Conservation (phyloP, 2,113 vertebrate genomes). For the Oreocharis arfaki region DNA sequence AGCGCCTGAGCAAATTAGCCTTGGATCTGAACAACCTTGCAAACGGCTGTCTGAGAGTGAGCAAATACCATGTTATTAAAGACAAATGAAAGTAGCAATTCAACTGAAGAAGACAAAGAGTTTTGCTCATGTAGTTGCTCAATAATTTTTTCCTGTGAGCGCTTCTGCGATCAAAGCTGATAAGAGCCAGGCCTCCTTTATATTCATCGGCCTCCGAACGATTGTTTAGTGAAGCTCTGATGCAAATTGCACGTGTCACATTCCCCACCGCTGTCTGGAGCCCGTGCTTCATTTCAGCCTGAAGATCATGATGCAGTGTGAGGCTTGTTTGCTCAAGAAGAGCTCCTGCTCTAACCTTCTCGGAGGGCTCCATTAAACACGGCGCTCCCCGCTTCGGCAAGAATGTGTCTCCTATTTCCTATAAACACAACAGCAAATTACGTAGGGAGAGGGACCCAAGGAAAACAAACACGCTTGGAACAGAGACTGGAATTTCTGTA, state of each 20-base stretch:
- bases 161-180: background rate
- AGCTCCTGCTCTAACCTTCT: background rate
- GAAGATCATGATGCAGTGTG: background rate
- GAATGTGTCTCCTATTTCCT: constrained; percentile 39
- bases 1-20: constrained; percentile 56
- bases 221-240: constrained; percentile 45
- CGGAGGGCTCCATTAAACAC: background rate
- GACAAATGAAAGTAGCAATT: constrained; percentile 59
- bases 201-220: background rate
- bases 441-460: background rate
- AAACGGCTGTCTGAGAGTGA: constrained; percentile 35
- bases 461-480: background rate
- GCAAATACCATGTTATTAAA: constrained; percentile 60
- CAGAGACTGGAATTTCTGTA: background rate
- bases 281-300: background rate
- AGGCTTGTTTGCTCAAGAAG: constrained; percentile 10
- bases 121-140: constrained; percentile 29
- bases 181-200: background rate
- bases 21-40: constrained; percentile 39
- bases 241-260: constrained; percentile 26
- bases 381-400: background rate
- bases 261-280: background rate
- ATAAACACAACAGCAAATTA: constrained; percentile 31
- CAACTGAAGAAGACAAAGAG: constrained; percentile 34
- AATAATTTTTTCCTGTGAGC: background rate